Conservation (phyloP, 2,888 invertebrate species). For the Hypomecis atomaria region DNA sequence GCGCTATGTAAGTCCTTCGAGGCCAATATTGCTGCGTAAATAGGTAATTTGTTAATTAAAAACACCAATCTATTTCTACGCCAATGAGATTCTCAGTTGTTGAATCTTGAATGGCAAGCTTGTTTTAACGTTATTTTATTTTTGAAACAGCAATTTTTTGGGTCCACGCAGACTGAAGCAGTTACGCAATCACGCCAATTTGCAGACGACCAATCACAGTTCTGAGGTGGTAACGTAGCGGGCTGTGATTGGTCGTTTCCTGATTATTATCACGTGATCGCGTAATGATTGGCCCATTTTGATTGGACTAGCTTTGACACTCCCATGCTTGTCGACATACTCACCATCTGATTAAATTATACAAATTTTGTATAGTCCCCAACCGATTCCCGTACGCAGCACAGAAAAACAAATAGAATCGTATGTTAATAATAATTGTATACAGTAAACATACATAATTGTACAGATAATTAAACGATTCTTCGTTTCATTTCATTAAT, state of each 20-base stretch:
- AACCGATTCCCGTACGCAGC: constrained; percentile 59
- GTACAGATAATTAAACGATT: no score
- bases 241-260: neutral
- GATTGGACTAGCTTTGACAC: constrained; percentile 19
- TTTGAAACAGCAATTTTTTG: constrained; percentile 14
- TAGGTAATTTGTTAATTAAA: constrained; percentile 25
- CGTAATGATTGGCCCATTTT: neutral
- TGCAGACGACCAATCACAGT: neutral
- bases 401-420: constrained; percentile 56
- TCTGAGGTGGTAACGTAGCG: neutral
- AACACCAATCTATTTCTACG: constrained; percentile 24
- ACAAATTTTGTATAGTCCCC: constrained; percentile 50
- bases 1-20: constrained; percentile 3
- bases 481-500: no score
- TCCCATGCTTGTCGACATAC: constrained; percentile 49
- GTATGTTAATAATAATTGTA: constrained; percentile 20
- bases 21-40: constrained; percentile 14
- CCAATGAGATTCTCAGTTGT: constrained; percentile 13
- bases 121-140: constrained; percentile 17
- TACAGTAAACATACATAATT: neutral
- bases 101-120: constrained; percentile 20
- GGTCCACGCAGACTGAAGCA: neutral
- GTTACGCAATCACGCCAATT: neutral
- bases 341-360: constrained; percentile 66
- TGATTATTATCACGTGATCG: neutral